Conservation (phyloP, 1,140 invertebrate genomes). For the Philopotamus ludificatus region DNA sequence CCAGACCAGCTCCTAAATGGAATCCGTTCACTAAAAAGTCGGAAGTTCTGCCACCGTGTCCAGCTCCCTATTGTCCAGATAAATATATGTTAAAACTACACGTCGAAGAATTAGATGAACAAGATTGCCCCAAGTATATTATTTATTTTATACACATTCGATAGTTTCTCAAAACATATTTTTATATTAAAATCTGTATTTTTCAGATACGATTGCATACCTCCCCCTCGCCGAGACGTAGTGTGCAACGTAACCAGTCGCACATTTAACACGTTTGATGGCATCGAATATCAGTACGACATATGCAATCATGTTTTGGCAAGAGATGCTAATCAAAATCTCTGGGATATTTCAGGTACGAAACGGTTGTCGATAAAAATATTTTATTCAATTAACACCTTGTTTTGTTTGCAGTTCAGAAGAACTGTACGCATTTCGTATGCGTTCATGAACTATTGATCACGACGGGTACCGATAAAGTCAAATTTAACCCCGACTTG, state of each 20-base stretch:
- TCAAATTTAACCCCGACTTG: conserved; percentile 64
- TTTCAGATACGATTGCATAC: conserved; percentile 62
- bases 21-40: conserved; percentile 39
- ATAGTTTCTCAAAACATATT: neutral
- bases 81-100: conserved; percentile 56
- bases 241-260: conserved; percentile 72
- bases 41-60: conserved; percentile 51
- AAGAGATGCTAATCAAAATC: conserved; percentile 61
- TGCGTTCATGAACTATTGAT: conserved; percentile 63
- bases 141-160: conserved; percentile 1
- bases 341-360: conserved; percentile 67
- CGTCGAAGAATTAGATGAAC: conserved; percentile 45
- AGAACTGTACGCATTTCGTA: conserved; percentile 58
- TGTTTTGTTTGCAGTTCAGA: conserved; percentile 59
- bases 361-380: neutral
- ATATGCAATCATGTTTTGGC: conserved; percentile 77
- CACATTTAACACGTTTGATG: conserved; percentile 77
- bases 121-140: conserved; percentile 55
- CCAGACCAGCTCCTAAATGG: conserved; percentile 48
- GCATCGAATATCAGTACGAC: conserved; percentile 72
- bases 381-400: conserved; percentile 22
- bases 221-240: conserved; percentile 59
- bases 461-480: conserved; percentile 56
- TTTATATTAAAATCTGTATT: conserved; percentile 2
- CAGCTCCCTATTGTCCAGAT: conserved; percentile 58